phyloP scores from a whole-genome alignment of 2,797 vertebrate genomes.

The Sebastiscus tertius region DNA sequence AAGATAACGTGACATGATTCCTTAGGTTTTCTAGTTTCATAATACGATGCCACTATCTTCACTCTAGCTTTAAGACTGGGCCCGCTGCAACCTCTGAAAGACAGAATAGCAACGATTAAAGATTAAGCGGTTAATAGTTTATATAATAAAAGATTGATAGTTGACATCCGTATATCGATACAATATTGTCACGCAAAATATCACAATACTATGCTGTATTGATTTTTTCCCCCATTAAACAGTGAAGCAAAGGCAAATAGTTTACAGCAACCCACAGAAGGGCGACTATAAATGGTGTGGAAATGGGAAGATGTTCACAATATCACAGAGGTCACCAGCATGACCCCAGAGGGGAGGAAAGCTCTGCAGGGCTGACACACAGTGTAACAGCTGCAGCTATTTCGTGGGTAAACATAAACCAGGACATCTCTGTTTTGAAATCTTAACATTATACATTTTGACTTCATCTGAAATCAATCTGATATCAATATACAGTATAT shows the following conservation, averaged over 20 bases:
- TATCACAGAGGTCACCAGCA: conserved; percentile 29
- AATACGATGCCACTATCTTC: too few species aligned
- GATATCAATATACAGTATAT: background rate
- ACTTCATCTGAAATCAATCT: background rate
- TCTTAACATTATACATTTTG: background rate
- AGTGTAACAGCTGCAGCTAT: background rate
- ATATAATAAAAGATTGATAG: too few species aligned
- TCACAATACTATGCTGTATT: too few species aligned
- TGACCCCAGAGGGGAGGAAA: conserved; percentile 17
- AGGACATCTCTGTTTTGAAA: background rate
- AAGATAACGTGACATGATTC: too few species aligned
- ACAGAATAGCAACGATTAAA: too few species aligned
- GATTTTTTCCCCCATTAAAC: background rate
- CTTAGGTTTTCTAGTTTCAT: too few species aligned
- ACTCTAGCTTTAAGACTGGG: too few species aligned
- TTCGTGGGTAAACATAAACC: background rate
- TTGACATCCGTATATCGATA: too few species aligned
- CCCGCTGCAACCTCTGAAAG: too few species aligned
- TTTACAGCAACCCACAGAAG: conserved; percentile 29
- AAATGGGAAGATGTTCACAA: conserved; percentile 28
- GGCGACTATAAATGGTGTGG: conserved; percentile 10
- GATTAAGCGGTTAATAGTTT: too few species aligned
- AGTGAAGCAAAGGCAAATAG: conserved; percentile 15
- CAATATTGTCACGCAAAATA: too few species aligned
- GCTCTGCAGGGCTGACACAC: conserved; percentile 10